These are phyloP conservation scores for Sebastes taczanowskii DNA, from an alignment of 2,797 vertebrate genomes.

Conservation along the genomic window DNA sequence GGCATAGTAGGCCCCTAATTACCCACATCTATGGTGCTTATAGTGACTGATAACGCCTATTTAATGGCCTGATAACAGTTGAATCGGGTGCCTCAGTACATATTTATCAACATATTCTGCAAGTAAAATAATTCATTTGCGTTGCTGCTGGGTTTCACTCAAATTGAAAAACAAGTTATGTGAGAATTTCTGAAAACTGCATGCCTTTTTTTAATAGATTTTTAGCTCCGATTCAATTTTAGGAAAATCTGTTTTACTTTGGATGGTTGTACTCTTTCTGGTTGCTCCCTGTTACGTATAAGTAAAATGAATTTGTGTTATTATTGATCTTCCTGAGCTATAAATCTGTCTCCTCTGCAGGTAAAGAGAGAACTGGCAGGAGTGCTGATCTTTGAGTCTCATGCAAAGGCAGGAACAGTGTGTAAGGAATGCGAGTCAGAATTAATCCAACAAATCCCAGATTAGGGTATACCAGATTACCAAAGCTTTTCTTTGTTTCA, in stretches of 20 bases:
- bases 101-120: neutral
- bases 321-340: neutral
- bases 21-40: neutral
- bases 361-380: conserved; percentile 95
- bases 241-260: neutral
- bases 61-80: neutral
- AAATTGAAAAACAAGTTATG: neutral
- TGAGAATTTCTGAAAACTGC: neutral
- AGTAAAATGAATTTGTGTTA: neutral
- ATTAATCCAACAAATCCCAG: conserved; percentile 8
- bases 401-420: conserved; percentile 95
- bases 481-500: neutral
- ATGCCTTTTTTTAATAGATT: neutral
- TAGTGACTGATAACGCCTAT: neutral
- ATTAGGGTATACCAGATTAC: neutral
- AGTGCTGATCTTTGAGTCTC: conserved; percentile 97
- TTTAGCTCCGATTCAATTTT: neutral
- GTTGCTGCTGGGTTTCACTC: neutral
- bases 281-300: neutral
- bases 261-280: neutral
- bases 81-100: neutral
- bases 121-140: neutral
- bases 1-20: neutral
- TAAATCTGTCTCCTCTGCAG: conserved; percentile 69
- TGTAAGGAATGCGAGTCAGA: conserved; percentile 85